phyloP scores from a whole-genome alignment of 1,140 invertebrate species.

The Hylyphantes graminicola region DNA sequence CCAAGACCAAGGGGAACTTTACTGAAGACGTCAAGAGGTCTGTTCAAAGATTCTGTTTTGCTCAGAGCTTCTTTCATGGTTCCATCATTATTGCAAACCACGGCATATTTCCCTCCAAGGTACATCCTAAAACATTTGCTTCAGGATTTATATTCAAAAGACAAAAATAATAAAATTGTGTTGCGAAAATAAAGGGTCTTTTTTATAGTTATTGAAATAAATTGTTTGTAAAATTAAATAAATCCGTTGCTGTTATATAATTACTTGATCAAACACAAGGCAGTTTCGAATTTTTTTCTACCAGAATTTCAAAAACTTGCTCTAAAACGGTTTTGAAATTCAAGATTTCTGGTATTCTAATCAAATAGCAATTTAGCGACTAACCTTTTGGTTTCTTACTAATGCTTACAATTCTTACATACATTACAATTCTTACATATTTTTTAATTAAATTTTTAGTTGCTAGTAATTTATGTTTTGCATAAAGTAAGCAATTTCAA shows the following conservation, averaged over 20 bases:
- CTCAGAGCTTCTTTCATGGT: slow-evolving; percentile 6
- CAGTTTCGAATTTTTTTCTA: not conserved
- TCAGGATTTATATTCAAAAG: not conserved
- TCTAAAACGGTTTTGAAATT: not conserved
- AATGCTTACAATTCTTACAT: too few relatives aligned
- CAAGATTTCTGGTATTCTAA: too few relatives aligned
- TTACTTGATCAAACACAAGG: not conserved
- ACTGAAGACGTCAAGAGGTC: not conserved
- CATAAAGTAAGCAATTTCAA: not conserved
- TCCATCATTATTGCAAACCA: not conserved
- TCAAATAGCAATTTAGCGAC: too few relatives aligned
- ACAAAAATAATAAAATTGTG: not conserved
- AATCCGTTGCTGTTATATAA: not conserved
- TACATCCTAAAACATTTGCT: not conserved
- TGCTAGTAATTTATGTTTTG: not conserved
- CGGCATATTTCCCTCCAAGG: not conserved
- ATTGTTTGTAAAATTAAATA: not conserved
- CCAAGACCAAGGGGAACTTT: not conserved
- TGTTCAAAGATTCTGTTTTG: not conserved
- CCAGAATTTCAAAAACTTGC: not conserved
- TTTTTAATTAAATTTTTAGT: too few relatives aligned
- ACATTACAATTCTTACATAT: too few relatives aligned
- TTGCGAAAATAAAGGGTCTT: not conserved
- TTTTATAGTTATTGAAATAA: not conserved
- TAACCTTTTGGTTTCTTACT: too few relatives aligned